Evolutionary conservation across 2,113 vertebrate species (phyloP).

Genomic region (Seriola dumerili): DNA sequence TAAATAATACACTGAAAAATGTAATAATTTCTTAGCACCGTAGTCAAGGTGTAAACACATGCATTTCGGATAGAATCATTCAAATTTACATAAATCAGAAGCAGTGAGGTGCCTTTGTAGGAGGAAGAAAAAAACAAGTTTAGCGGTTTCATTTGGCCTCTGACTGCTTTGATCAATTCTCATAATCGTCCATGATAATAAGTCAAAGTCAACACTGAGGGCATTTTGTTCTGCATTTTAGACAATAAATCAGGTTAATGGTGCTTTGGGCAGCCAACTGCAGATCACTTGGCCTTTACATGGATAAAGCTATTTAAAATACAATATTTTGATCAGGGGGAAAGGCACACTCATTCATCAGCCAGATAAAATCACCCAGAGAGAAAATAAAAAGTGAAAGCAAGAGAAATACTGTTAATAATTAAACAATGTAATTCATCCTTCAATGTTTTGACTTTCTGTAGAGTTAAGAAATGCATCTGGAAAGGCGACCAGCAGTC

Average conservation of each 20-base stretch:
- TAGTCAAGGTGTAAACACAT: neutral
- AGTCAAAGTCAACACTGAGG: constrained; percentile 41
- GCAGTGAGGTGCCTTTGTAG: neutral
- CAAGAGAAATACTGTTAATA: neutral
- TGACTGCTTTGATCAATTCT: constrained; percentile 57
- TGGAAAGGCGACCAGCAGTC: constrained; percentile 2
- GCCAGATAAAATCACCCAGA: constrained; percentile 47
- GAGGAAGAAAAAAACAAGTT: neutral
- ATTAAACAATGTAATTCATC: constrained; percentile 18
- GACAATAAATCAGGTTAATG: constrained; percentile 72
- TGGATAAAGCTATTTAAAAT: constrained; percentile 70
- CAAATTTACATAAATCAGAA: constrained; percentile 14
- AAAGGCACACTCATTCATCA: constrained; percentile 56
- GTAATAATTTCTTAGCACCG: neutral
- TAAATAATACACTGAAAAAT: neutral
- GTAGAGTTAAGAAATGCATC: neutral
- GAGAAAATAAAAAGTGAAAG: neutral
- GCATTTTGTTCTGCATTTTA: constrained; percentile 37
- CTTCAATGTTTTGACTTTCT: neutral
- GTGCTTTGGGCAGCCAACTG: constrained; percentile 38
- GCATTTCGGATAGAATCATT: constrained; percentile 7
- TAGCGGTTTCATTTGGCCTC: constrained; percentile 14
- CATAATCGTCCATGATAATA: constrained; percentile 54
- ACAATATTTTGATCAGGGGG: constrained; percentile 58
- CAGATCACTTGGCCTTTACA: constrained; percentile 51